Evolutionary conservation across 1,140 invertebrate species (phyloP), one percentile per base, ranked within the genome.

Genomic region (Propsilocerus akamusi): DNA sequence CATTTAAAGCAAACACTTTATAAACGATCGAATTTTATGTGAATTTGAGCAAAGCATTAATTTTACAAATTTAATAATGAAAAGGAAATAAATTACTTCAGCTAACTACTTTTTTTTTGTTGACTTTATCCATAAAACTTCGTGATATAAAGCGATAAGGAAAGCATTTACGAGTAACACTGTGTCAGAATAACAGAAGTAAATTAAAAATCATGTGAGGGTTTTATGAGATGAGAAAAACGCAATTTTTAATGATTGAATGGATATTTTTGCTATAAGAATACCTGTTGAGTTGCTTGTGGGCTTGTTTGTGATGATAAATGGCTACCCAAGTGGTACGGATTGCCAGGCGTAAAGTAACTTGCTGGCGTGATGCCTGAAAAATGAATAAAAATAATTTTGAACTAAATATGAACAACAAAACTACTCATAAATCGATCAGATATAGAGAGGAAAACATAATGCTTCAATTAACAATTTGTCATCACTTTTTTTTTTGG

Each of bases 241-340:
- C n/a, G n/a, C n/a, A n/a, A n/a, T n/a, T n/a, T n/a, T n/a, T n/a
- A n/a, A n/a, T n/a, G n/a, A n/a, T n/a, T n/a, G n/a, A n/a, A n/a
- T n/a, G n/a, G n/a, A n/a, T n/a, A n/a, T n/a, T n/a, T n/a, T n/a
- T n/a, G n/a, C n/a, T 49, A 23, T 23, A 26, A 30, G 37, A 64
- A 63, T 61, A 65, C 63, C 63, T 65, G 63, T 57, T 60, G 61
- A 54, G 61, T 59, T 55, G 57, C 34, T 41, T 41, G 56, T 32
- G 63, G 58, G 59, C 59, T 62, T 49, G 63, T 58, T 55, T 65
- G 63, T 52, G 60, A 55, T 41, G 34, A 41, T 30, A 65, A 58
- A 59, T 65, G 63, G 53, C 63, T 65, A 60, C 63, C 63, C 57
- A 65, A 58, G 51, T 65, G 63, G 59, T 65, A 65, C 57, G 63